Base-by-base conservation (phyloP, 2,888 invertebrate genomes). In the Drosophila paramelanica region DNA sequence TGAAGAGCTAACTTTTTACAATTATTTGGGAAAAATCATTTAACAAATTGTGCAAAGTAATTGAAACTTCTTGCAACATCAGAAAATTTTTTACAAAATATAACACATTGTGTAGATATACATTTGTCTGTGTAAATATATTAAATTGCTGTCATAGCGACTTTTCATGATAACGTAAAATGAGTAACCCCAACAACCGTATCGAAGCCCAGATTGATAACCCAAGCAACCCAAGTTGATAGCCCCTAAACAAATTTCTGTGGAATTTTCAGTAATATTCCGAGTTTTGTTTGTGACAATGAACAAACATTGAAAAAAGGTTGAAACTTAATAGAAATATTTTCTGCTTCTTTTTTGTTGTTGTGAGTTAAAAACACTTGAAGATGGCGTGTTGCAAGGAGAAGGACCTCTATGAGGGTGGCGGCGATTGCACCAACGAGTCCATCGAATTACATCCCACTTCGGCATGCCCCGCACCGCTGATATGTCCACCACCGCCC, bases 341-440 rank as follows among this genome's bases (percentile, higher is more conserved):
- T 43, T 43, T 14, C 3, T 6, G 1, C 39, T 20, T 10, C 33
- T 45, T 31, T 11, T 20, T 11, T 25, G 7, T 17, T 17, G 8
- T 11, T 17, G 20, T 3, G 46, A 10, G 7, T 8, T 20, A 11
- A 17, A 8, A 14, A 53, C 5, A 51, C 8, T 14, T 20, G 5
- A 58, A 11, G 1, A 82, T 88, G 86, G 57, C 67, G 0, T 77
- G 77, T 38, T 88, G 88, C 56, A 52, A 72, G 50, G 88, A 81
- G 13, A 71, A 72, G 50, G 71, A 70, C 27, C 33, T 77, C 8
- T 70, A 53, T 13, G 42, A 20, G 27, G 53, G n/a, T 4, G 65
- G 50, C 5, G 72, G 62, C 0, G 81, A 85, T 3, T 82, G 82
- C 13, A 41, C 6, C 5, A 23, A 38, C 5, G 52, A 13, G 5